Evolutionary conservation across 2,888 invertebrate species (phyloP).

Genomic region (Villa cingulata): DNA sequence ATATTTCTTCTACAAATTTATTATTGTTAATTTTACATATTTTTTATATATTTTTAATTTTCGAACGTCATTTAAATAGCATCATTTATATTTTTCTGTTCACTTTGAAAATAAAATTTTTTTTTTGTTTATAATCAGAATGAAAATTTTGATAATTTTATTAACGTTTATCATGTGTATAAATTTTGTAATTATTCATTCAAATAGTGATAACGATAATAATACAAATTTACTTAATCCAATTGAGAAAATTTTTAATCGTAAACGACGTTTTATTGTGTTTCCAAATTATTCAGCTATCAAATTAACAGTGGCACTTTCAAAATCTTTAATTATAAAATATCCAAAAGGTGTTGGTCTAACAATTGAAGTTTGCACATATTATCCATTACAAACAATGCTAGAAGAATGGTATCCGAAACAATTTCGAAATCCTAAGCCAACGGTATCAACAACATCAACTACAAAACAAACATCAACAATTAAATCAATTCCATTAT

Average conservation of each 20-base stretch:
- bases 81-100: no score
- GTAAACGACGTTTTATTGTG: constrained; percentile 25
- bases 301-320: constrained; percentile 24
- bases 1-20: no score
- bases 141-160: no score
- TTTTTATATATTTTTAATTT: no score
- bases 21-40: no score
- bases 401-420: constrained; percentile 28
- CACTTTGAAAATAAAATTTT: no score
- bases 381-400: constrained; percentile 25
- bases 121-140: no score
- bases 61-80: no score
- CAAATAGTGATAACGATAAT: no score
- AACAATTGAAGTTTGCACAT: constrained; percentile 23
- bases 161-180: no score
- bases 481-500: no score
- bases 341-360: constrained; percentile 23
- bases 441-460: constrained; percentile 16
- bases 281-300: constrained; percentile 25
- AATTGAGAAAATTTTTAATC: constrained; percentile 24
- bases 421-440: constrained; percentile 18
- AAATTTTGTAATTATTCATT: no score
- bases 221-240: background rate
- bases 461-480: background rate
- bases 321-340: constrained; percentile 22